phyloP scores from a whole-genome alignment of 2,888 invertebrate genomes.

The Drosophila sordidula region DNA sequence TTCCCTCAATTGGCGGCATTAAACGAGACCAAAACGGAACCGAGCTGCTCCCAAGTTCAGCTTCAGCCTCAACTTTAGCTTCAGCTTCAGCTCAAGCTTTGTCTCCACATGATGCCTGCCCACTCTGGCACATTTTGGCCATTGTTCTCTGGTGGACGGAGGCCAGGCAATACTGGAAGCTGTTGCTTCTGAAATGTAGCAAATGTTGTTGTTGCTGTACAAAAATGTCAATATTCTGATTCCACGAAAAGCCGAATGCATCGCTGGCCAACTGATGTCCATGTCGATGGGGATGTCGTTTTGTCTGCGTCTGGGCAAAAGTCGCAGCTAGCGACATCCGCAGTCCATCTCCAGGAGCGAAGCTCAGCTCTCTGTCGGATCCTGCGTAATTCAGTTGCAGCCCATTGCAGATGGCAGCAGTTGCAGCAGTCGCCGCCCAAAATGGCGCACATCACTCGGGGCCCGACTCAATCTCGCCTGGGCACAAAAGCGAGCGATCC shows the following conservation, averaged over 20 bases:
- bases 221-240: constrained; percentile 84
- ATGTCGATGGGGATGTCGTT: constrained; percentile 27
- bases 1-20: constrained; percentile 84
- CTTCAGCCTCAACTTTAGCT: constrained; percentile 15
- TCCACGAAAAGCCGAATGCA: constrained; percentile 80
- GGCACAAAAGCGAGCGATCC: constrained; percentile 55
- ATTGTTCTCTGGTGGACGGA: constrained; percentile 62
- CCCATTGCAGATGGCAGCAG: constrained; percentile 43
- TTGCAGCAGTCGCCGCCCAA: constrained; percentile 50
- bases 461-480: constrained; percentile 64
- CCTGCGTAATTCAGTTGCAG: constrained; percentile 75
- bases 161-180: constrained; percentile 60
- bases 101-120: constrained; percentile 75
- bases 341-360: constrained; percentile 50
- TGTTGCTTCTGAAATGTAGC: constrained; percentile 61
- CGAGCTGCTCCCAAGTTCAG: constrained; percentile 53
- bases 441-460: constrained; percentile 73
- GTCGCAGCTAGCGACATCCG: constrained; percentile 43
- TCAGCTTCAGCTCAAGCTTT: constrained; percentile 39
- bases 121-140: constrained; percentile 76
- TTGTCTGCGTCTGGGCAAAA: constrained; percentile 21
- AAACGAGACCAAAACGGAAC: constrained; percentile 58
- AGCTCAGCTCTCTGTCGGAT: constrained; percentile 30
- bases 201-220: constrained; percentile 58
- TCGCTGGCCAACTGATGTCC: constrained; percentile 58